Evolutionary conservation across 2,888 invertebrate species (phyloP).

Genomic region (Alentia gelatinosa): DNA sequence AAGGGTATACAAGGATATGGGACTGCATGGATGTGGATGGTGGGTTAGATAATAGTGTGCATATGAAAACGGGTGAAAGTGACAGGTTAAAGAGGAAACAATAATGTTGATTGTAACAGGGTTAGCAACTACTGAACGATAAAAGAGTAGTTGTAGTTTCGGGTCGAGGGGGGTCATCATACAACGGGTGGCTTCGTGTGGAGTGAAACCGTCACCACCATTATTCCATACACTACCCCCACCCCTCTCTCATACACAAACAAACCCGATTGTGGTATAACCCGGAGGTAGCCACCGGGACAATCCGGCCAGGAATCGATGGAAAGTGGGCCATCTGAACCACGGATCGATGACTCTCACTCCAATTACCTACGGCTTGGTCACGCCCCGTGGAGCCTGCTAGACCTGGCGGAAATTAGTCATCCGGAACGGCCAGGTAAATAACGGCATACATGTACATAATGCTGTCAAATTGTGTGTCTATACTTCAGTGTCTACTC

Average conservation of each 20-base stretch:
- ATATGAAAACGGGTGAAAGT: too few relatives aligned
- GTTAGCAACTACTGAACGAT: too few relatives aligned
- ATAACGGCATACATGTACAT: too few relatives aligned
- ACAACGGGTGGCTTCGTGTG: neutral
- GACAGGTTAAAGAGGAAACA: too few relatives aligned
- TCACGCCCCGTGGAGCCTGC: neutral
- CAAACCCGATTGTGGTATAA: neutral
- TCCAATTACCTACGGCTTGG: neutral
- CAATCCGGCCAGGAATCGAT: constrained; percentile 7
- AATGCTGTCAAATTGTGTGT: too few relatives aligned
- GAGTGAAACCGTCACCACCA: neutral
- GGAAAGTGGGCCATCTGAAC: constrained; percentile 15
- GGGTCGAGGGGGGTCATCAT: too few relatives aligned
- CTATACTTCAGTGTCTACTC: too few relatives aligned
- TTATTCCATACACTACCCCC: neutral
- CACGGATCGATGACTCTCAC: neutral
- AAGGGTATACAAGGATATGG: too few relatives aligned
- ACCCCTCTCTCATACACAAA: neutral
- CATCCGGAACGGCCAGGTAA: neutral
- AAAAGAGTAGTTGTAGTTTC: too few relatives aligned
- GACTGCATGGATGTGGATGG: too few relatives aligned
- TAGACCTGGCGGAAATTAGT: neutral
- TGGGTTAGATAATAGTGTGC: too few relatives aligned
- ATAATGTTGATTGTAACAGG: too few relatives aligned
- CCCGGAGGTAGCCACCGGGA: neutral